phyloP scores from a whole-genome alignment of 30 jellyfish, hydroid and myxozoan species.

The Cassiopea xamachana region DNA sequence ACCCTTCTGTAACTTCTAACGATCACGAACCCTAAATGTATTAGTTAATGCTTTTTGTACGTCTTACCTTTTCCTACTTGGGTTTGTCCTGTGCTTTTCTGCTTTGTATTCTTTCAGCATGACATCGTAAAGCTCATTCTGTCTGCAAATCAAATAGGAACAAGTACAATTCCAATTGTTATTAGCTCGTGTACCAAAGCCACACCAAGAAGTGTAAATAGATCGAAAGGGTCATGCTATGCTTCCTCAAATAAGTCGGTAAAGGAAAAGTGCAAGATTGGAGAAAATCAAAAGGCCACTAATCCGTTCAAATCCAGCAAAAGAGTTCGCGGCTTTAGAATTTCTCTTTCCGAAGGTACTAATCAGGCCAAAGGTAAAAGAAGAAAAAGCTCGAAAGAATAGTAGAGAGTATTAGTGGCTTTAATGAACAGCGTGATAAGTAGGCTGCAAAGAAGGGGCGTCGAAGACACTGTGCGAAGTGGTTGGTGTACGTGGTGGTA shows the following conservation, averaged over 20 bases:
- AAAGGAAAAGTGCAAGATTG: background rate
- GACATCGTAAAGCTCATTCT: slow-evolving; percentile 79
- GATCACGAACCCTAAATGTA: no score
- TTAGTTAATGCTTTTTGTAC: no score
- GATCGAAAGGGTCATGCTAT: background rate
- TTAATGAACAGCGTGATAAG: no score
- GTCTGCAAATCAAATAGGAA: slow-evolving; percentile 17
- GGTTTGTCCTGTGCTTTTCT: slow-evolving; percentile 65
- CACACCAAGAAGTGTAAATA: background rate
- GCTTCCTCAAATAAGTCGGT: slow-evolving; percentile 39
- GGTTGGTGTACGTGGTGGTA: no score
- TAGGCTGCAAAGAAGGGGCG: no score
- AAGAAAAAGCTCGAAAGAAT: background rate
- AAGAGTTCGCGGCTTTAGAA: background rate
- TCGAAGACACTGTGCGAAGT: no score
- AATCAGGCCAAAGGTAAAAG: background rate
- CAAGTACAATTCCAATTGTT: background rate
- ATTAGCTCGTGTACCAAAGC: background rate
- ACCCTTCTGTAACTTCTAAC: no score
- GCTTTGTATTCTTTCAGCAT: slow-evolving; percentile 89
- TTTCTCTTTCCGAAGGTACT: background rate
- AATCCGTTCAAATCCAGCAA: slow-evolving; percentile 30
- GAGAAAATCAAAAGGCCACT: background rate
- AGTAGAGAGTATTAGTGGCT: background rate
- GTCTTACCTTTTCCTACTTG: slow-evolving; percentile 79